Percentiles rank a stretch among this genome's conserved stretches.
These are phyloP conservation scores for Hiodon tergisus DNA, from an alignment of 2,113 vertebrate species.

Conservation along the genomic window DNA sequence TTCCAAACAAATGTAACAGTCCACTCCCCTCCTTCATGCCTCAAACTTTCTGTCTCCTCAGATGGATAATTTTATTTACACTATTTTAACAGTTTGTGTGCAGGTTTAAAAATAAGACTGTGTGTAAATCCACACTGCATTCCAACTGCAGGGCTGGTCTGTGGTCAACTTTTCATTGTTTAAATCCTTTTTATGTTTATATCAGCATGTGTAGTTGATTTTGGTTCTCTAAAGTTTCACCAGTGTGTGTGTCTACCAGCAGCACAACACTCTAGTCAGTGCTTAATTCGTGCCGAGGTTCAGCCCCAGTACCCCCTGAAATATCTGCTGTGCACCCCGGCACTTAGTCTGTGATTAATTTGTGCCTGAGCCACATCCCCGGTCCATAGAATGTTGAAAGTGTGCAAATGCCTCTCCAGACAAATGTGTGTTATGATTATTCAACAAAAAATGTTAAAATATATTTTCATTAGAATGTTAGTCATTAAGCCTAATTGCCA, in stretches of 20 bases:
- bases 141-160: constrained; percentile 80
- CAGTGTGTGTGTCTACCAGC: constrained; percentile 73
- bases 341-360: too few relatives aligned
- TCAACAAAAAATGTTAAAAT: too few relatives aligned
- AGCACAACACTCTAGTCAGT: constrained; percentile 64
- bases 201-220: constrained; percentile 50
- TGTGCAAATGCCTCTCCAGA: too few relatives aligned
- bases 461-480: too few relatives aligned
- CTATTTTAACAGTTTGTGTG: constrained; percentile 74
- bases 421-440: too few relatives aligned
- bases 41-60: constrained; percentile 69
- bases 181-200: constrained; percentile 43
- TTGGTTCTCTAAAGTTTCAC: constrained; percentile 76
- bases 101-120: constrained; percentile 69
- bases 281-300: too few relatives aligned
- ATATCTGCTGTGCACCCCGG: too few relatives aligned
- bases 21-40: constrained; percentile 49
- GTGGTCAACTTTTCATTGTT: constrained; percentile 70
- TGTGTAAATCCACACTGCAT: constrained; percentile 83
- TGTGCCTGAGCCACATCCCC: too few relatives aligned
- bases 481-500: too few relatives aligned
- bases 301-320: too few relatives aligned
- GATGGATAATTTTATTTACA: constrained; percentile 82
- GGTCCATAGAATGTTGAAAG: too few relatives aligned
- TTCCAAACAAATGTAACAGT: constrained; percentile 40